Base-by-base conservation (phyloP, 1,140 invertebrate genomes). In the Drosophila bifasciata region DNA sequence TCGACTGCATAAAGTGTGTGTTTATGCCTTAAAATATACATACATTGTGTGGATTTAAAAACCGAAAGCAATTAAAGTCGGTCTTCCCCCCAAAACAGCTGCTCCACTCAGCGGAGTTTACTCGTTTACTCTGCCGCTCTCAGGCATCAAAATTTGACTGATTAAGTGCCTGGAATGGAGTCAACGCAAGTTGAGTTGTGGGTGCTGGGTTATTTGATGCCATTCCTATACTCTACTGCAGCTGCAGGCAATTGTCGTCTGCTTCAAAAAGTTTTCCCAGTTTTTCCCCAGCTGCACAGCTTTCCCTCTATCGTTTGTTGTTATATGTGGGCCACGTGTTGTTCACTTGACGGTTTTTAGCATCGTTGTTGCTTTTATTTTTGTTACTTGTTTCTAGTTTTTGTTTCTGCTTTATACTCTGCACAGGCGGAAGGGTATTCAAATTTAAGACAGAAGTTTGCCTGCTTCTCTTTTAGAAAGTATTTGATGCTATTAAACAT, bases 181-280 rank as follows among this genome's bases (percentile, higher is more conserved):
- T 59, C 52, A 50, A 68, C 64, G 60, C 61, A 74, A 64, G 55
- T 69, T 36, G 32, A 49, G 58, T 43, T 48, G 46, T 36, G 36
- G 49, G 46, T 61, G 23, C 56, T 61, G 69, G 51, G 51, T 36
- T 51, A 40, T 5, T 17, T 13, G 11, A 52, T 40, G 15, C 50
- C 40, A 56, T 46, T 39, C 36, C 15, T 7, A 7, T 17, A n/a
- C 19, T 58, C 44, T 45, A 67, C 11, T 80, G 72, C 76, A 85
- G 77, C 80, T 85, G 81, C 80, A 86, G 81, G 80, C 80, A 79
- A 79, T 60, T 57, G 45, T 84, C 64, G 70, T 71, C 76, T 75
- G 52, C 28, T 46, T 8, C 49, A 8, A 36, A 84, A 79, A 76
- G 56, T 48, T 81, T 85, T 63, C 32, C 13, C 32, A 36, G 32